Evolutionary conservation across 2,113 vertebrate species (phyloP).

Genomic region (Anolis sagrei): DNA sequence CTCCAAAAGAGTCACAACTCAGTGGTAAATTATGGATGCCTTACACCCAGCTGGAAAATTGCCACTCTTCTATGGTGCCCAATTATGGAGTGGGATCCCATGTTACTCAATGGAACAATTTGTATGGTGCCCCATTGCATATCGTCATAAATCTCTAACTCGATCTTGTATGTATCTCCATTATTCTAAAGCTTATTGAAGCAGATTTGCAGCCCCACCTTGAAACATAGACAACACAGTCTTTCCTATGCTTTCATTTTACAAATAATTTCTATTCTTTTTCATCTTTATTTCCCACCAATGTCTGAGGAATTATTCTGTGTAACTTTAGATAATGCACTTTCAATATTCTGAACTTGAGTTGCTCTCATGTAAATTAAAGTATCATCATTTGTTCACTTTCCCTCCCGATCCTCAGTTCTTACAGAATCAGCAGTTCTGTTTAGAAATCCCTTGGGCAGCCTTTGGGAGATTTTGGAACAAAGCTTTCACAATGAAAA

Average conservation of each 20-base stretch:
- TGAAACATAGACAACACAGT: background rate
- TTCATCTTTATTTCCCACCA: background rate
- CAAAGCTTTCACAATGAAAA: slow-evolving; percentile 29
- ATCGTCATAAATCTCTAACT: too few species aligned
- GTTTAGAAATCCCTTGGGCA: rapidly evolving
- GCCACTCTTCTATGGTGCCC: too few species aligned
- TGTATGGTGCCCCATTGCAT: too few species aligned
- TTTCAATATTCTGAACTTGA: background rate
- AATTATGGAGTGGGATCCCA: too few species aligned
- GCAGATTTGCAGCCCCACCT: too few species aligned
- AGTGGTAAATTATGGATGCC: too few species aligned
- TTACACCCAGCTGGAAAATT: too few species aligned
- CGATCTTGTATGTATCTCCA: too few species aligned
- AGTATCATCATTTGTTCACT: background rate
- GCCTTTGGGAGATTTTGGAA: background rate
- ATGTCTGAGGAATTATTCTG: too few species aligned
- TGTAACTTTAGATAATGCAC: background rate
- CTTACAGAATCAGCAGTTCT: slow-evolving; percentile 13
- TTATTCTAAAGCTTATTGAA: background rate
- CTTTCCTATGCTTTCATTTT: background rate
- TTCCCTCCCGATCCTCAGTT: background rate
- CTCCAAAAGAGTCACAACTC: too few species aligned
- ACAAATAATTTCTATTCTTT: background rate
- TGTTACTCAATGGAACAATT: too few species aligned
- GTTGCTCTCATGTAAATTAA: background rate